phyloP scores from a whole-genome alignment of 2,797 vertebrate genomes.

The Cephalopachus bancanus region DNA sequence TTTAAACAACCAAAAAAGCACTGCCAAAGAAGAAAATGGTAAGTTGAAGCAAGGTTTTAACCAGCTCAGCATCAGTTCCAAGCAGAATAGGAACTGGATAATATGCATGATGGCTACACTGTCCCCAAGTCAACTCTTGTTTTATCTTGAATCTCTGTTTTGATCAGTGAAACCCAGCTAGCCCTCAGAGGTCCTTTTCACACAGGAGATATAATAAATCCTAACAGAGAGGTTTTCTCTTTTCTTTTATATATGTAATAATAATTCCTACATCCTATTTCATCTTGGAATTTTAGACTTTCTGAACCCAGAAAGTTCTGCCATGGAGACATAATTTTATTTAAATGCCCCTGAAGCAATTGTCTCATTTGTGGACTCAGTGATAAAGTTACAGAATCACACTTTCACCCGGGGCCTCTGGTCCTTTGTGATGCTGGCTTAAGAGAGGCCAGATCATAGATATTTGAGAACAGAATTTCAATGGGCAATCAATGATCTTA shows the following conservation, averaged over 20 bases:
- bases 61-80: neutral
- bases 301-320: constrained; percentile 35
- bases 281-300: constrained; percentile 23
- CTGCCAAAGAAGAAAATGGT: neutral
- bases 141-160: neutral
- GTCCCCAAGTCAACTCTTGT: neutral
- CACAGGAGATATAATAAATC: neutral
- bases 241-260: neutral
- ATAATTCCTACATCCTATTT: constrained; percentile 6
- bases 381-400: constrained; percentile 24
- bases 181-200: neutral
- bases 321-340: constrained; percentile 28
- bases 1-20: constrained; percentile 30
- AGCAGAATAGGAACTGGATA: neutral
- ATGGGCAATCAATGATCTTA: neutral
- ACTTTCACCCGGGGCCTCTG: neutral
- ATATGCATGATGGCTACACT: neutral
- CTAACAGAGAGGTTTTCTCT: neutral
- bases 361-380: neutral
- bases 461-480: neutral
- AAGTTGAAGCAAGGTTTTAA: neutral
- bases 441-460: neutral
- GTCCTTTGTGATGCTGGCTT: neutral
- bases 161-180: neutral
- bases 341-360: constrained; percentile 8